Percentiles rank a stretch among this genome's conserved stretches.
Evolutionary conservation across 2,797 vertebrate genomes (phyloP).

Genomic region (Falco rusticolus): DNA sequence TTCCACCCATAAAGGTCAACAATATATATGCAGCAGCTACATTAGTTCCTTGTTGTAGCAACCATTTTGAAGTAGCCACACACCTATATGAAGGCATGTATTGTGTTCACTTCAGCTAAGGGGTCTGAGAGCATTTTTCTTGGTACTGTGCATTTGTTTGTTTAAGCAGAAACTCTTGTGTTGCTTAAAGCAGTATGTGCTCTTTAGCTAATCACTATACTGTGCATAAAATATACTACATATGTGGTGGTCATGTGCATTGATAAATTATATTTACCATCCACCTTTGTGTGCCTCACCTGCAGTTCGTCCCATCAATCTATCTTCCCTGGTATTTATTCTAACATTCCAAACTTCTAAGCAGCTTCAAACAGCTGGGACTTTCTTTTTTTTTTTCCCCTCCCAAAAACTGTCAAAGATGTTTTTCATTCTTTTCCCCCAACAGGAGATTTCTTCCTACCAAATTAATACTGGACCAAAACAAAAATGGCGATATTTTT

Average conservation of each 20-base stretch:
- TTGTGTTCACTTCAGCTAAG: background rate
- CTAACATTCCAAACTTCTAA: constrained; percentile 22
- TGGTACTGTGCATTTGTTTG: background rate
- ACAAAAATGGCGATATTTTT: background rate
- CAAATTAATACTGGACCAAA: background rate
- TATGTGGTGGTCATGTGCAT: background rate
- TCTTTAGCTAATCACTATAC: background rate
- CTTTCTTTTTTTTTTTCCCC: no score
- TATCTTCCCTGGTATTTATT: background rate
- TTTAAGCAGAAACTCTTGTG: background rate
- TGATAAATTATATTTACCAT: background rate
- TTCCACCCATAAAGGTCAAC: background rate
- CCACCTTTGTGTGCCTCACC: background rate
- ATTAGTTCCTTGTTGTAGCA: background rate
- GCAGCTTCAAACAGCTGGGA: background rate
- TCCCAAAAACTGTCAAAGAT: background rate
- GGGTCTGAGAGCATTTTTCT: background rate
- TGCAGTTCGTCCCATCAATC: background rate
- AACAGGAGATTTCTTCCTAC: background rate
- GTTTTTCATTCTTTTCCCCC: background rate
- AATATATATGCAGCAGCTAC: accelerated
- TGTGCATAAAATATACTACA: background rate
- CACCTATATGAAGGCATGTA: accelerated
- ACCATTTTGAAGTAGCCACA: background rate
- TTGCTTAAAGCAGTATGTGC: background rate